phyloP scores from a whole-genome alignment of 1,140 invertebrate species.

The Nixonia krombeini region DNA sequence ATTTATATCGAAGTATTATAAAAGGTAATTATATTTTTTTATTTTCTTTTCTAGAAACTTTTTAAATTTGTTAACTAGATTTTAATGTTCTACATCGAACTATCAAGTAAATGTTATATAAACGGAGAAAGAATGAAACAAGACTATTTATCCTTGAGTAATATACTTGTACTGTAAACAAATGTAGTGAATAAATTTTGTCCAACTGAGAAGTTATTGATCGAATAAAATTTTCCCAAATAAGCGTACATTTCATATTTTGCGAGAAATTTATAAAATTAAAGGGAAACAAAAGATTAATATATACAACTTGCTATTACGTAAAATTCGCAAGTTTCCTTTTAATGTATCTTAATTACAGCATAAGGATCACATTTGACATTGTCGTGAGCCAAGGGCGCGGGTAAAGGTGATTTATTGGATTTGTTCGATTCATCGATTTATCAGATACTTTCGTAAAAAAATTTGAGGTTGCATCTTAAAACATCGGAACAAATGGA shows the following conservation, averaged over 20 bases:
- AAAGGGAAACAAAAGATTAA: constrained; percentile 15
- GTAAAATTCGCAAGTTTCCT: constrained; percentile 45
- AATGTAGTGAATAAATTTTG: background rate
- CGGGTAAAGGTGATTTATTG: constrained; percentile 31
- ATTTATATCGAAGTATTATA: no score
- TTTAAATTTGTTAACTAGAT: no score
- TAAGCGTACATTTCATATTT: background rate
- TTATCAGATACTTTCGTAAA: constrained; percentile 44
- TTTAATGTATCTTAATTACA: constrained; percentile 57
- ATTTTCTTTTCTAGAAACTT: no score
- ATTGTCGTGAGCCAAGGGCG: constrained; percentile 45
- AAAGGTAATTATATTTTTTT: no score
- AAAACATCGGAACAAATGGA: constrained; percentile 46
- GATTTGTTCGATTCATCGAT: constrained; percentile 28
- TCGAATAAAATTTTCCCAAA: background rate
- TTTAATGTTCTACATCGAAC: no score
- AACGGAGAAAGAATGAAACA: no score
- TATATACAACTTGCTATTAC: constrained; percentile 29
- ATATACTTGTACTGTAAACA: no score
- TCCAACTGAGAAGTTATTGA: background rate
- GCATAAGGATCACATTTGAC: constrained; percentile 60
- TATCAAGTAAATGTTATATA: no score
- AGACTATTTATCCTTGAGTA: no score
- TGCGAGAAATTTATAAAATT: constrained; percentile 1
- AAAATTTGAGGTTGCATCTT: constrained; percentile 41